phyloP scores from a whole-genome alignment of 2,113 vertebrate genomes.

The Peromyscus maniculatus region DNA sequence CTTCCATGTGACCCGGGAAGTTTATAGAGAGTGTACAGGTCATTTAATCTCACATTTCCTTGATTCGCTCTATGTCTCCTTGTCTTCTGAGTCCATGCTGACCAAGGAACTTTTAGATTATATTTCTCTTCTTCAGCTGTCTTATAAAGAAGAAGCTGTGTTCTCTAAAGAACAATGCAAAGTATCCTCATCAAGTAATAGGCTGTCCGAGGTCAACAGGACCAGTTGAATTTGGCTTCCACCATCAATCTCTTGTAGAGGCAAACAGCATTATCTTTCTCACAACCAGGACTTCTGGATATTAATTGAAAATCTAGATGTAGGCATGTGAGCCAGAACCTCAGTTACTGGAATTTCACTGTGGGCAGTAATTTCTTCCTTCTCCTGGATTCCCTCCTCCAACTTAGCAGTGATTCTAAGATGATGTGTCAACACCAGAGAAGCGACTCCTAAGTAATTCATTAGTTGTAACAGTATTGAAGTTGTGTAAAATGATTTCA shows the following conservation, averaged over 20 bases:
- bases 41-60: background rate
- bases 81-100: background rate
- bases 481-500: slow-evolving; percentile 1
- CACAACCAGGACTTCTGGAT: background rate
- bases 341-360: background rate
- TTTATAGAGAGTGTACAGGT: background rate
- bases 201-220: background rate
- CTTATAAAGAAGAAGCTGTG: background rate
- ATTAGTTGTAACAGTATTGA: background rate
- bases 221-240: background rate
- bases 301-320: background rate
- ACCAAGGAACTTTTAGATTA: background rate
- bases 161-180: background rate
- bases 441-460: background rate
- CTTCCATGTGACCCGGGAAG: background rate
- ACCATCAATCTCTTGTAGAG: background rate
- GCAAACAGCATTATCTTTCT: background rate
- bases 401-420: background rate
- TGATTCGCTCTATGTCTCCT: background rate
- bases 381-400: background rate
- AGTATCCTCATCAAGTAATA: background rate
- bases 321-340: background rate
- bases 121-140: background rate
- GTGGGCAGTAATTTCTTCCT: fast-evolving
- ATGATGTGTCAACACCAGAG: background rate